Percentiles rank a stretch among this genome's conserved stretches.
These are phyloP conservation scores for Balaeniceps rex DNA, from an alignment of 2,113 vertebrate species.

Conservation along the genomic window DNA sequence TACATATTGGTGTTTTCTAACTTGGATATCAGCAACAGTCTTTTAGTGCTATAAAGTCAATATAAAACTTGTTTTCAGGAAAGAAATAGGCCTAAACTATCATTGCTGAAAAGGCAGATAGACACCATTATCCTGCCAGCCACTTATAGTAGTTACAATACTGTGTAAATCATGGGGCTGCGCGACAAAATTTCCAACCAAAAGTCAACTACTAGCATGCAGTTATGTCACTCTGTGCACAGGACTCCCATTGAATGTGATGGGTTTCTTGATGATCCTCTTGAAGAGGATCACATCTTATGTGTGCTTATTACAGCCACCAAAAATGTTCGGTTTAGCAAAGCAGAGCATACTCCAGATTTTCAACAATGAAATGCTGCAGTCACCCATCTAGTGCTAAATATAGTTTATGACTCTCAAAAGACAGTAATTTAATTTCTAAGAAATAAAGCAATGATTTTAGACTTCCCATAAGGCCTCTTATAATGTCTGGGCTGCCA, in stretches of 20 bases:
- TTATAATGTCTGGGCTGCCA: neutral
- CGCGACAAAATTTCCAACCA: neutral
- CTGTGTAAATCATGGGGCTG: neutral
- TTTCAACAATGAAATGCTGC: neutral
- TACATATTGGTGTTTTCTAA: neutral
- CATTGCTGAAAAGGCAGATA: neutral
- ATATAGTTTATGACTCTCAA: neutral
- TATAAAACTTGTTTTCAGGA: neutral
- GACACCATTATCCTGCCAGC: neutral
- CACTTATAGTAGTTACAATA: neutral
- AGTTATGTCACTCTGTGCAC: neutral
- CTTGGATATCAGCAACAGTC: neutral
- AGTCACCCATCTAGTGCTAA: neutral
- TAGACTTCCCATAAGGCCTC: neutral
- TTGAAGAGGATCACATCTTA: neutral
- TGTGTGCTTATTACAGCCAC: neutral
- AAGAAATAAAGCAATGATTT: neutral
- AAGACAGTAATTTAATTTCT: neutral
- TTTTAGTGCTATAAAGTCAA: neutral
- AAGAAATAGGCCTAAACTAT: neutral
- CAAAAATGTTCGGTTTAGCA: neutral
- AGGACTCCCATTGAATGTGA: neutral
- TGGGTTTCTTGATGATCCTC: neutral
- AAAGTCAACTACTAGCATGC: neutral
- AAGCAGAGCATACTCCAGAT: neutral